Percentiles rank a stretch among this genome's conserved stretches.
Conservation (phyloP, 2,113 vertebrate genomes). For the Phyllostomus hastatus region DNA sequence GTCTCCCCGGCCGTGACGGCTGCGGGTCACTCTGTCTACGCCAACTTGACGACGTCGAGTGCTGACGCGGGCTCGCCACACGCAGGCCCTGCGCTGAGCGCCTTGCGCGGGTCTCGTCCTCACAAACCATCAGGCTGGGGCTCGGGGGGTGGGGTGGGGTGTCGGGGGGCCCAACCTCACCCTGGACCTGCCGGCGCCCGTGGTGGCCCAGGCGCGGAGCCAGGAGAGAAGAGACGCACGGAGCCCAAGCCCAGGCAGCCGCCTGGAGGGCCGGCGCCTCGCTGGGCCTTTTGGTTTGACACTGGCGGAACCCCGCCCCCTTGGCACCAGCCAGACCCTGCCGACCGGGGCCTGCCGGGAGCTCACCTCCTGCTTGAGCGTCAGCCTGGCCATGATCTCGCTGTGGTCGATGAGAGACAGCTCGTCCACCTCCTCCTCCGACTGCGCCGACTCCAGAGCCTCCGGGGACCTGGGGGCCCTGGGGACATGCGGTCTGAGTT, state of each 20-base stretch:
- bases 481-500: neutral
- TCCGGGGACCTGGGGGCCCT: constrained; percentile 89
- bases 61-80: neutral
- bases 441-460: constrained; percentile 80
- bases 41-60: rapidly evolving
- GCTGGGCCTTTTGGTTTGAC: neutral
- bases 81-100: neutral
- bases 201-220: neutral
- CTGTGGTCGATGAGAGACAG: constrained; percentile 96
- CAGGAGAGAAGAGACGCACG: rapidly evolving
- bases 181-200: neutral
- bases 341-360: neutral
- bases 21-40: rapidly evolving
- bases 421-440: constrained; percentile 94
- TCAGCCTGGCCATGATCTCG: constrained; percentile 95
- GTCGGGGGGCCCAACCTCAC: neutral
- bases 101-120: rapidly evolving
- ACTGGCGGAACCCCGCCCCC: neutral
- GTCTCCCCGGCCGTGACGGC: no score
- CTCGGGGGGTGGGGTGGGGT: neutral
- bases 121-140: neutral
- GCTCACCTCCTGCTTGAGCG: constrained; percentile 94
- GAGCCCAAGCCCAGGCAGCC: neutral
- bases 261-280: no score
- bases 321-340: neutral